Conservation (phyloP, 2,797 vertebrate genomes). For the Coregonus ussuriensis region DNA sequence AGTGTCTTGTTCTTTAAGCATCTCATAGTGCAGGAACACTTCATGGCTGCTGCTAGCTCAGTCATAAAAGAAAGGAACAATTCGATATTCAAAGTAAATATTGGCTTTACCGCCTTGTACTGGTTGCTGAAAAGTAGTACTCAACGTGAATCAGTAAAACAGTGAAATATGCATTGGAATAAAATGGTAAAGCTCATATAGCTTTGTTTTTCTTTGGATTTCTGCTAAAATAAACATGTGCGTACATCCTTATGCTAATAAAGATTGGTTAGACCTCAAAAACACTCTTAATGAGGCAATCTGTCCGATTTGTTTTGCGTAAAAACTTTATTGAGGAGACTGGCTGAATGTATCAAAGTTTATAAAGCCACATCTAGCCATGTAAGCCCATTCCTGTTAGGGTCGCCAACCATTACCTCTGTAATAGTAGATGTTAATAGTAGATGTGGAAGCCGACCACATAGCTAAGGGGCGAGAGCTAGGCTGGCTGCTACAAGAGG, state of each 20-base stretch:
- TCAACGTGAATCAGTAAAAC: conserved; percentile 2
- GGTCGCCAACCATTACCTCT: conserved; percentile 28
- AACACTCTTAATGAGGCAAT: conserved; percentile 27
- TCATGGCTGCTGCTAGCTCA: not conserved
- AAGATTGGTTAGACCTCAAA: conserved; percentile 19
- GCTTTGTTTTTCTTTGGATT: not conserved
- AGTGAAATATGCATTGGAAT: not conserved
- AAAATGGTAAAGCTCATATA: not conserved
- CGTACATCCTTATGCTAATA: conserved; percentile 2
- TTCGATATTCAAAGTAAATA: not conserved
- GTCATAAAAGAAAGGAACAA: not conserved
- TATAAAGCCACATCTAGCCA: conserved; percentile 32
- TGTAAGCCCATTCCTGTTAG: conserved; percentile 2
- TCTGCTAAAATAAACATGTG: not conserved
- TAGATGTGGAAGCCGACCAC: not conserved
- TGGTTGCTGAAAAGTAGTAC: not conserved
- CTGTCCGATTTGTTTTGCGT: conserved; percentile 10
- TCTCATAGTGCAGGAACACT: not conserved
- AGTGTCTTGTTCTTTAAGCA: not conserved
- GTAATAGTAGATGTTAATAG: not conserved
- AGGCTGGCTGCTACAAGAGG: conserved; percentile 34
- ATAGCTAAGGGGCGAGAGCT: not conserved
- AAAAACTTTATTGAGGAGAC: conserved; percentile 7
- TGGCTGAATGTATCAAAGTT: conserved; percentile 21
- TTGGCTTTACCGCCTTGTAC: not conserved